Base-by-base conservation (phyloP, 2,113 vertebrate species). In the Meles meles region DNA sequence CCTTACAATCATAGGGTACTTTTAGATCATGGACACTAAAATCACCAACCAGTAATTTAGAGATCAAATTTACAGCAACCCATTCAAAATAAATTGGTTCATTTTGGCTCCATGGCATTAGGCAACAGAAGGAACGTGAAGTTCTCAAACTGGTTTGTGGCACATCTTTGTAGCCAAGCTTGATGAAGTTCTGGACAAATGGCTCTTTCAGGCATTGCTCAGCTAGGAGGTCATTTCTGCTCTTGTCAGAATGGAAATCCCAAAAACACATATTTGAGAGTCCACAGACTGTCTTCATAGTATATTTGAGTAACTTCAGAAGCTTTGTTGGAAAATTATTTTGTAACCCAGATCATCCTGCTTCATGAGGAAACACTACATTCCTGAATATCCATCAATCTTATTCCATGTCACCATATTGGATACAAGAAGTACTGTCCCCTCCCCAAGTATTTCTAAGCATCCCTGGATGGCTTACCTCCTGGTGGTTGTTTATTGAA, bases 11-110 rank as follows among this genome's bases (percentile, higher is more conserved):
- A 90, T 92, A 82, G 96, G 95, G 76, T 93, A 61, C 93, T 93
- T 92, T 97, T 86, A 96, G 90, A 81, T 92, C 29, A 37, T 1
- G 71, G 88, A 52, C 14, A 63, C 87, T 94, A 83, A 97, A 90
- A 84, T 97, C 97, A 96, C 74, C 89, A 91, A 79, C 84, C 71
- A 92, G 95, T 94, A 96, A 88, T 97, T 96, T 97, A 37, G 84
- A 97, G 92, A 93, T 94, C 87, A 97, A 88, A 93, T 97, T 96
- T 91, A 71, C 34, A 88, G 92, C 87, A 95, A 34, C 84, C 42
- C 59, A 80, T 97, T 96, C 88, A 86, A 94, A 96, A 92, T 90
- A 96, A 98, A 49, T 86, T 71, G 83, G 97, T 97, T 97, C 88
- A 81, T 97, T 98, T 98, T 57, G 34, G 88, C 72, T 97, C 96